phyloP scores from a whole-genome alignment of 2,113 vertebrate species.

The Chloropsis cyanopogon region DNA sequence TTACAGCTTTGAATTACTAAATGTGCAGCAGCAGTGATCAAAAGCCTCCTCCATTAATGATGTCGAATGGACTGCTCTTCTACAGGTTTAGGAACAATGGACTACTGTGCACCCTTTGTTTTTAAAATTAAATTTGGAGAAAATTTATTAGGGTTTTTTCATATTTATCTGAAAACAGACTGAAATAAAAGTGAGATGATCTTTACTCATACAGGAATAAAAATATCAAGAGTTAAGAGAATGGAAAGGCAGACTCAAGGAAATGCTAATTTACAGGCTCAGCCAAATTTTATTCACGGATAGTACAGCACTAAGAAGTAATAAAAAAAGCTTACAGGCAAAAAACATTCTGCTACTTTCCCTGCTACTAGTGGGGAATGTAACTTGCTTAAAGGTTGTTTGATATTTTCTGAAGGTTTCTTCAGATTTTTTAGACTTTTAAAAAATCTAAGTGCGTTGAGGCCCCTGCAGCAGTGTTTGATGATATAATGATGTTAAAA shows the following conservation, averaged over 20 bases:
- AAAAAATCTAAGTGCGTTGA: neutral
- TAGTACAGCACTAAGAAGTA: neutral
- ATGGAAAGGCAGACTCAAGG: neutral
- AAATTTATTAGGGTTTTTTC: neutral
- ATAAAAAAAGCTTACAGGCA: neutral
- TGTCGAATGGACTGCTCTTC: neutral
- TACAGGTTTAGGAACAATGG: neutral
- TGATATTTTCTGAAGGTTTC: neutral
- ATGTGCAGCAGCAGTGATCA: neutral
- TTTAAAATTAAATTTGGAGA: neutral
- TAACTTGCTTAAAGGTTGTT: neutral
- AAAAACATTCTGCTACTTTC: neutral
- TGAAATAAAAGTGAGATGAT: neutral
- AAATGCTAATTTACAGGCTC: neutral
- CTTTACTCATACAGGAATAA: neutral
- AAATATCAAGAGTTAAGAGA: neutral
- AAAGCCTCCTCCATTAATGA: neutral
- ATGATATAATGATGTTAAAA: neutral
- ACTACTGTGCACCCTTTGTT: neutral
- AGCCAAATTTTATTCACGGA: neutral
- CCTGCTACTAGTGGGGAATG: neutral
- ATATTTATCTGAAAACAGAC: neutral
- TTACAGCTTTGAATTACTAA: neutral
- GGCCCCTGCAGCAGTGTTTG: neutral
- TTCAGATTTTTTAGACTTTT: neutral